phyloP scores from a whole-genome alignment of 2,113 vertebrate genomes.

The Epinephelus fuscoguttatus region DNA sequence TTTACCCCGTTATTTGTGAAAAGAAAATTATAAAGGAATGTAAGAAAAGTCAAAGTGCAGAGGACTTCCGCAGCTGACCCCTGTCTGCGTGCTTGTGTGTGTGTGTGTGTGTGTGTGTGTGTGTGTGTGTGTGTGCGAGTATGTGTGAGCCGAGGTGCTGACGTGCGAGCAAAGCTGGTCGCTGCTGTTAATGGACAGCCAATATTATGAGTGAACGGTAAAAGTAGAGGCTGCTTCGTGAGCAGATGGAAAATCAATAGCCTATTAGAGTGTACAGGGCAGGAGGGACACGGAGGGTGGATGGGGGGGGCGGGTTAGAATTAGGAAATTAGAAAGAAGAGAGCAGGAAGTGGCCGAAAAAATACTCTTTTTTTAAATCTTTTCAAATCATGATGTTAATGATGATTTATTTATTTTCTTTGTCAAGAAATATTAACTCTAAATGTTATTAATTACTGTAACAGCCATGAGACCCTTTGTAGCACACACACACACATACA shows the following conservation, averaged over 20 bases:
- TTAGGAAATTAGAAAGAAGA: constrained; percentile 18
- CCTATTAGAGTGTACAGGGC: constrained; percentile 92
- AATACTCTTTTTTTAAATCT: no score
- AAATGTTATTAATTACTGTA: not conserved
- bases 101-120: constrained; percentile 11
- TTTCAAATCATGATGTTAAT: not conserved
- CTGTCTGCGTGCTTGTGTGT: constrained; percentile 3
- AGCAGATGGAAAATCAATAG: constrained; percentile 96
- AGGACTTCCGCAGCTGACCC: constrained; percentile 11
- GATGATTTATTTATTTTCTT: not conserved
- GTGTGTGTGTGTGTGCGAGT: constrained; percentile 28
- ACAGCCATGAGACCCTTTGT: not conserved
- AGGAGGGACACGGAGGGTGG: constrained; percentile 68
- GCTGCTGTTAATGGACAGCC: constrained; percentile 92
- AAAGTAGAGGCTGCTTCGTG: constrained; percentile 88
- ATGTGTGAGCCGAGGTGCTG: constrained; percentile 60
- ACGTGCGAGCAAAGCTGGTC: constrained; percentile 82
- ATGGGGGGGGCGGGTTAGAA: constrained; percentile 6
- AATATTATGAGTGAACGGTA: constrained; percentile 93
- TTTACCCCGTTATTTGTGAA: not conserved
- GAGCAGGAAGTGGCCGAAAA: not conserved
- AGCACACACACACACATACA: constrained; percentile 14
- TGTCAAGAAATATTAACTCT: constrained; percentile 5
- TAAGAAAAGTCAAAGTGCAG: not conserved
- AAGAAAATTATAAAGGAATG: constrained; percentile 1